Evolutionary conservation across 2,888 invertebrate genomes (phyloP).

Genomic region (Himalopsyche anomala): DNA sequence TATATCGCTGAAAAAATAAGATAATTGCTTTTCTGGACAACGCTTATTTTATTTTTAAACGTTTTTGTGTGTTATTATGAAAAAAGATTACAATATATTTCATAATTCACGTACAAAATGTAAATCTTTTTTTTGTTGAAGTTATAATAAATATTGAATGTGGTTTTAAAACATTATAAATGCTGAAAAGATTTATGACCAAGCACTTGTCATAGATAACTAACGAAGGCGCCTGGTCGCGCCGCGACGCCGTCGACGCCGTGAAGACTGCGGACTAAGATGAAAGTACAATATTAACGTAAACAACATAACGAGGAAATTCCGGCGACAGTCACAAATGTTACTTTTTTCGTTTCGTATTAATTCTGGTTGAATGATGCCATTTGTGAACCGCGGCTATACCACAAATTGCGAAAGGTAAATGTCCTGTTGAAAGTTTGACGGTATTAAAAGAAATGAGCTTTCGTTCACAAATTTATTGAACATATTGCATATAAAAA

Average conservation of each 20-base stretch:
- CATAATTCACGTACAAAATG: too few relatives aligned
- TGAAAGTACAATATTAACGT: conserved; percentile 55
- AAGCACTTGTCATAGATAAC: neutral
- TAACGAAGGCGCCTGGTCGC: neutral
- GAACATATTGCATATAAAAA: too few relatives aligned
- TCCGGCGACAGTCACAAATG: conserved; percentile 58
- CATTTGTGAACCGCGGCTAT: conserved; percentile 17
- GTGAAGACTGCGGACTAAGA: conserved; percentile 52
- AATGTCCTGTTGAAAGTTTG: neutral
- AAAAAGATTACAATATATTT: too few relatives aligned
- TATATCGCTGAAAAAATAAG: too few relatives aligned
- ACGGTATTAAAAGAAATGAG: too few relatives aligned
- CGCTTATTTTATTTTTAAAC: too few relatives aligned
- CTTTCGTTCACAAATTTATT: too few relatives aligned
- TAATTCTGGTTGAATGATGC: conserved; percentile 59
- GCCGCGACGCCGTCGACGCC: conserved; percentile 50
- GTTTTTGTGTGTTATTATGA: too few relatives aligned
- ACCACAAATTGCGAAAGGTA: conserved; percentile 13
- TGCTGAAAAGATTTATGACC: neutral
- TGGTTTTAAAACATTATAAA: neutral
- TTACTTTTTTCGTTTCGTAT: conserved; percentile 56
- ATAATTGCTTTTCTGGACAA: too few relatives aligned
- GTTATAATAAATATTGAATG: neutral
- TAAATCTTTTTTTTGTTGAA: too few relatives aligned
- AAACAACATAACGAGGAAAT: conserved; percentile 57